Conservation (phyloP, 2,888 invertebrate genomes). For the Xylophagus ater region DNA sequence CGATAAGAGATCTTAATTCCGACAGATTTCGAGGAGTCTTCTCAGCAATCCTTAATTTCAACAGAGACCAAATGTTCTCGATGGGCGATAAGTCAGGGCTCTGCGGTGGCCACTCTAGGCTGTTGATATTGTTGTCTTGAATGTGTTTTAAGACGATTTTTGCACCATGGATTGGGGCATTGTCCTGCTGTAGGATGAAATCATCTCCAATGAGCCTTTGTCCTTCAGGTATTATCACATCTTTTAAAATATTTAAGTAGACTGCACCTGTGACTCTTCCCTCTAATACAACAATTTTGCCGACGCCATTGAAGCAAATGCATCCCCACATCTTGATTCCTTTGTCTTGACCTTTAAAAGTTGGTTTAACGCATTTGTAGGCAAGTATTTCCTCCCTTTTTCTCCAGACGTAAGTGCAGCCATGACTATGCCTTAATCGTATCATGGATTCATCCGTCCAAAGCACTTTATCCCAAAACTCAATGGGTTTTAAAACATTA, state of each 20-base stretch:
- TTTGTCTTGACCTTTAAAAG: conserved; percentile 3
- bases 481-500: no score
- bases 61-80: neutral
- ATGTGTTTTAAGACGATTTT: neutral
- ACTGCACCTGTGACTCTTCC: neutral
- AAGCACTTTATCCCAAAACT: no score
- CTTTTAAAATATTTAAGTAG: neutral
- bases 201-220: neutral
- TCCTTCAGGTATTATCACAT: neutral
- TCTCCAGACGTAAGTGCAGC: no score
- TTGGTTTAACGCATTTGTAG: no score
- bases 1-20: no score
- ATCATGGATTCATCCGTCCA: no score
- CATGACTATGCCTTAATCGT: no score
- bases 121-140: neutral
- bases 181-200: neutral
- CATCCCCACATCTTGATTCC: conserved; percentile 4
- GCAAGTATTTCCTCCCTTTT: no score
- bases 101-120: conserved; percentile 1
- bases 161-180: neutral
- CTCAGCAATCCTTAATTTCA: neutral
- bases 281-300: conserved; percentile 3
- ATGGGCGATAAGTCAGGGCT: neutral
- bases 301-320: conserved; percentile 4
- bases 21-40: no score